A percentile compares a stretch with the other conserved stretches of the same genome.
Evolutionary conservation across 2,888 invertebrate genomes (phyloP).

Genomic region (Coecobrya sp.): DNA sequence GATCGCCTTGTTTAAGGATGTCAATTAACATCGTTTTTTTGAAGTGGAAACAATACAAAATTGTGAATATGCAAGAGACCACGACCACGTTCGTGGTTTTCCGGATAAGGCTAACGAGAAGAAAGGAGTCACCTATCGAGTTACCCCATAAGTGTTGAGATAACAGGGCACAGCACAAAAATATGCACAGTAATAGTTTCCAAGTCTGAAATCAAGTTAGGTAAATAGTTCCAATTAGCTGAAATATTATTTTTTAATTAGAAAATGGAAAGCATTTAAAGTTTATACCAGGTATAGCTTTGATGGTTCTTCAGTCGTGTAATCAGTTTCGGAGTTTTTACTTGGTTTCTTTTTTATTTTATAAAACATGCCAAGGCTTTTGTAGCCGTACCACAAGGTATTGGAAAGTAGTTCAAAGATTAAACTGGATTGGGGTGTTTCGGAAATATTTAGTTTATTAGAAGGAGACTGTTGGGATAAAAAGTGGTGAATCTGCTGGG

Average conservation of each 20-base stretch:
- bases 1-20: slow-evolving; percentile 44
- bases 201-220: slow-evolving; percentile 11
- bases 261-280: too few relatives aligned
- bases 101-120: slow-evolving; percentile 59
- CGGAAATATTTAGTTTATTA: neutral
- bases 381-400: neutral
- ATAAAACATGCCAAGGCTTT: slow-evolving; percentile 1
- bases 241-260: too few relatives aligned
- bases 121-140: slow-evolving; percentile 24
- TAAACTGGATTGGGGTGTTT: too few relatives aligned
- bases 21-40: slow-evolving; percentile 17
- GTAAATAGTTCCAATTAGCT: too few relatives aligned
- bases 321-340: neutral
- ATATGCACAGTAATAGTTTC: slow-evolving; percentile 87
- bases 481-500: neutral
- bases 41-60: slow-evolving; percentile 8
- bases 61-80: slow-evolving; percentile 3
- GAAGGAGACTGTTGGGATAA: neutral
- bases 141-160: slow-evolving; percentile 86
- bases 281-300: neutral
- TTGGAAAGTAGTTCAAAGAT: neutral
- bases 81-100: slow-evolving; percentile 7
- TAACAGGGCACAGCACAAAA: slow-evolving; percentile 87
- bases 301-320: neutral
- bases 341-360: neutral